Evolutionary conservation across 2,113 vertebrate species (phyloP).

Genomic region (Candoia aspera): DNA sequence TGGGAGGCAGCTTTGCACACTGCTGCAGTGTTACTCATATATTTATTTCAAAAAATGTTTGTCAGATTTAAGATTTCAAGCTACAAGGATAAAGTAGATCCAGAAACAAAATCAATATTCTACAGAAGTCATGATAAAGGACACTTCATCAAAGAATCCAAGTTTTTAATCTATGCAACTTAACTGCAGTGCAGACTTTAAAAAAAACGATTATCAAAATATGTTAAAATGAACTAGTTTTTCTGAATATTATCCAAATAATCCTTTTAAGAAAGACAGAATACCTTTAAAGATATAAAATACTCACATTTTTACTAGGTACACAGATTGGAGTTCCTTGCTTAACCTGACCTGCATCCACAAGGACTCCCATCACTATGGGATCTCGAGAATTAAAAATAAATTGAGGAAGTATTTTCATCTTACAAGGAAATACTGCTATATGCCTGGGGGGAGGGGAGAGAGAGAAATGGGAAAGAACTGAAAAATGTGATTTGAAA

Average conservation of each 20-base stretch:
- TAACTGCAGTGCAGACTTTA: neutral
- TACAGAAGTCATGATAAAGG: rapidly evolving
- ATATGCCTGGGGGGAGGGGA: conserved; percentile 78
- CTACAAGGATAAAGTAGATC: neutral
- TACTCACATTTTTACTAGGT: conserved; percentile 92
- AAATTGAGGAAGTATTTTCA: conserved; percentile 93
- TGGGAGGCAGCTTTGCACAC: neutral
- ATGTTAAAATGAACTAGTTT: neutral
- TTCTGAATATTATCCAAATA: neutral
- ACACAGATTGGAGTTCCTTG: conserved; percentile 95
- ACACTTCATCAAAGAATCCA: neutral
- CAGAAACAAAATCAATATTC: neutral
- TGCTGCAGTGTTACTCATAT: neutral
- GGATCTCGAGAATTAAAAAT: conserved; percentile 99
- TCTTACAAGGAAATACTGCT: conserved; percentile 95
- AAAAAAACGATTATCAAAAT: neutral
- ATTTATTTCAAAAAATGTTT: neutral
- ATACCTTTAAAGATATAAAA: neutral
- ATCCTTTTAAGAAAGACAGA: neutral
- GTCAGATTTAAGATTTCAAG: neutral
- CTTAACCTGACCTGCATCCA: conserved; percentile 90
- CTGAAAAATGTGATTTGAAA: neutral
- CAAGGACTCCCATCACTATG: conserved; percentile 91
- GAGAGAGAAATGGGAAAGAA: neutral
- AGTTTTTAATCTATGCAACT: neutral